Conservation (phyloP, 2,113 vertebrate genomes). For the Dolichotis patagonum region DNA sequence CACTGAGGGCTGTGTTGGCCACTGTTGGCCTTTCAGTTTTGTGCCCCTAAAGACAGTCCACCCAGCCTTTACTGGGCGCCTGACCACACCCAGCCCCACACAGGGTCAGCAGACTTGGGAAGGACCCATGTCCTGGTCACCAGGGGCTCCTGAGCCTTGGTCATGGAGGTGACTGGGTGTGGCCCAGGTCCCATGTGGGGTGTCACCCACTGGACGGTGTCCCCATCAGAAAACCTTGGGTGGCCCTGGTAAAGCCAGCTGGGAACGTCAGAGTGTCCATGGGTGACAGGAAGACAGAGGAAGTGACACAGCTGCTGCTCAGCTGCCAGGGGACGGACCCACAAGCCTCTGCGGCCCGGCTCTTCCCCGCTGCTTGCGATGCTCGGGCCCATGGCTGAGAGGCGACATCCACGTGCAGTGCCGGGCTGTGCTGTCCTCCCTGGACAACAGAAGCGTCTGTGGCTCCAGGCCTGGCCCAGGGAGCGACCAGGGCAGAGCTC, state of each 20-base stretch:
- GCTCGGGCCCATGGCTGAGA: not conserved
- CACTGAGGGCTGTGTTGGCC: no score
- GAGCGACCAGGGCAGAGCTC: not conserved
- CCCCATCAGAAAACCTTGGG: not conserved
- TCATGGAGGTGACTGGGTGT: not conserved
- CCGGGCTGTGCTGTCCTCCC: not conserved
- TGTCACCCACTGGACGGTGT: accelerated
- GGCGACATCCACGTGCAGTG: accelerated
- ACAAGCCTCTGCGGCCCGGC: not conserved
- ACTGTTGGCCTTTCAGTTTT: no score
- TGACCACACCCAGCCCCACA: not conserved
- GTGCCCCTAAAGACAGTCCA: not conserved
- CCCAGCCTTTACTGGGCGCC: not conserved
- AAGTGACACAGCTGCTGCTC: not conserved
- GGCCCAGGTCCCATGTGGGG: not conserved
- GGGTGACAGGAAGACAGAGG: not conserved
- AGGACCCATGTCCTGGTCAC: not conserved
- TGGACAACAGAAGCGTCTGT: no score
- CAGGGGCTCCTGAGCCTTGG: not conserved
- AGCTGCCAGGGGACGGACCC: not conserved
- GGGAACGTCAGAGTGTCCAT: not conserved
- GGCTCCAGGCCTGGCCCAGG: not conserved
- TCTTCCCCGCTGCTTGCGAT: not conserved
- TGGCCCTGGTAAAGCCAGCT: not conserved
- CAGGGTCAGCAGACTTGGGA: not conserved